Conservation (phyloP, 1,140 invertebrate genomes). For the Drosophila orena region DNA sequence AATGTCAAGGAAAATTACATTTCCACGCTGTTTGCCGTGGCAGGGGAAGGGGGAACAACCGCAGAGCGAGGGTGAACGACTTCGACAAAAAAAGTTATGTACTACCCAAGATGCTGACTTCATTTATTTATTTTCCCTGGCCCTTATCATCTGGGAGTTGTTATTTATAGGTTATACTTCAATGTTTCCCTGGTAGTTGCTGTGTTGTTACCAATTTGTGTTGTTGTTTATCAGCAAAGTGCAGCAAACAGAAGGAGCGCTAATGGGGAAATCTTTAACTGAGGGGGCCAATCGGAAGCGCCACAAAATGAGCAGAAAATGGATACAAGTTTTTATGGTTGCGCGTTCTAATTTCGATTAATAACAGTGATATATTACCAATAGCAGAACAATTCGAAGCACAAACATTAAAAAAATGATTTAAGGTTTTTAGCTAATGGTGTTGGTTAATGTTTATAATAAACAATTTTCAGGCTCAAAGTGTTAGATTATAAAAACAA, state of each 20-base stretch:
- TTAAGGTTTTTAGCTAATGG: too few relatives aligned
- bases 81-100: conserved; percentile 73
- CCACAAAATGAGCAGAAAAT: conserved; percentile 5
- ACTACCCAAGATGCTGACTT: conserved; percentile 78
- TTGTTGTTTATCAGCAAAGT: conserved; percentile 75
- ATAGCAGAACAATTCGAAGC: too few relatives aligned
- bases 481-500: not conserved
- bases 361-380: not conserved
- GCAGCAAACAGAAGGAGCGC: conserved; percentile 42
- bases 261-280: conserved; percentile 16
- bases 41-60: not conserved
- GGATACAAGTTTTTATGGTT: not conserved
- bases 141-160: conserved; percentile 67
- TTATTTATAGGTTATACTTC: conserved; percentile 69
- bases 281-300: not conserved
- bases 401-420: too few relatives aligned
- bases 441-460: too few relatives aligned
- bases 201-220: conserved; percentile 64
- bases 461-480: not conserved
- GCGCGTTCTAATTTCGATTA: not conserved
- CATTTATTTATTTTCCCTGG: conserved; percentile 64
- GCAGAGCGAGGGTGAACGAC: conserved; percentile 38
- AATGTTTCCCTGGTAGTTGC: conserved; percentile 32
- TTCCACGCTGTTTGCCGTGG: conserved; percentile 52
- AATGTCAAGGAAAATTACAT: conserved; percentile 81